phyloP scores from a whole-genome alignment of 2,113 vertebrate species.

The Atrichornis clamosus region DNA sequence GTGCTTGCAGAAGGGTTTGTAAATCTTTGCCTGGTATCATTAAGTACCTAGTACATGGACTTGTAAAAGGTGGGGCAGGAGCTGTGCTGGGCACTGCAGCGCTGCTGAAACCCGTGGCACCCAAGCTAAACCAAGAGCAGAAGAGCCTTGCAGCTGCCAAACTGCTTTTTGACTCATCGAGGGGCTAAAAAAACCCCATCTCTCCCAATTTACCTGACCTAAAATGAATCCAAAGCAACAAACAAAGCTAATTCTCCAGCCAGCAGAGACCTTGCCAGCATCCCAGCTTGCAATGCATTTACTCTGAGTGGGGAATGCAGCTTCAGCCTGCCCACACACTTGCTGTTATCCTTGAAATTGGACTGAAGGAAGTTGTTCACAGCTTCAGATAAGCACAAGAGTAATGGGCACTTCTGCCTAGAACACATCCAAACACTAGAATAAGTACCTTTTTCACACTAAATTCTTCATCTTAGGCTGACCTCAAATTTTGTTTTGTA shows the following conservation, averaged over 20 bases:
- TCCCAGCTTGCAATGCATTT: background rate
- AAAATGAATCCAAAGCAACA: background rate
- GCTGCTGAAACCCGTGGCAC: background rate
- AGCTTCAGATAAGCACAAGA: background rate
- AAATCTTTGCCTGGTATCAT: background rate
- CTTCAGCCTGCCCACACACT: background rate
- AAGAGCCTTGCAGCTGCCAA: background rate
- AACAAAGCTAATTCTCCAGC: background rate
- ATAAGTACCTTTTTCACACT: background rate
- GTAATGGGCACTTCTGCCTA: background rate
- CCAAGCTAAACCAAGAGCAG: background rate
- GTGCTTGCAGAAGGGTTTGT: background rate
- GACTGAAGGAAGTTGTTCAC: background rate
- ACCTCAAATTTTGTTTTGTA: background rate
- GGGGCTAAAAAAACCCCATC: background rate
- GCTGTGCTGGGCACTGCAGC: background rate
- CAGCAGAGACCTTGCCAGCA: background rate
- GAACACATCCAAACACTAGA: background rate
- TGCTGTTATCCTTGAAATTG: background rate
- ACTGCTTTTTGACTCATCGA: background rate
- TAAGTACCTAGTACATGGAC: background rate
- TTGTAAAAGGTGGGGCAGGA: background rate
- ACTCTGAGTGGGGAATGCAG: background rate
- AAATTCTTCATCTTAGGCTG: background rate
- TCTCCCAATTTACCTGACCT: background rate